Evolutionary conservation across 2,113 vertebrate genomes (phyloP), one percentile per base, ranked within the genome.

Genomic region (Dipodomys merriami): DNA sequence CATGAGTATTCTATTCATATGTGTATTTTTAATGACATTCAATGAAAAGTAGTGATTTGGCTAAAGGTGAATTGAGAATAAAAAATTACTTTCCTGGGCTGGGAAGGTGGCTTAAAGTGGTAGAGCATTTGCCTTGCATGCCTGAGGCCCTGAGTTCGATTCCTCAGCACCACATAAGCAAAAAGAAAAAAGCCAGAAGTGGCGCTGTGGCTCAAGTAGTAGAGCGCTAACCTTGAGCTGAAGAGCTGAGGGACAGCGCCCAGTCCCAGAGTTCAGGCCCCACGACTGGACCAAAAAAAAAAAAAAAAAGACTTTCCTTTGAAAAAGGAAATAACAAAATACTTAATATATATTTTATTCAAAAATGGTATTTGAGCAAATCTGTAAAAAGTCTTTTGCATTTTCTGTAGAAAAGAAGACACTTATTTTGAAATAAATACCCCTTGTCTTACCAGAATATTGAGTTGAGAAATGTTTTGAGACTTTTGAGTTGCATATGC

Each of bases 261-360:
- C 49, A 49, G 49, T 7, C 49, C 49, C 49, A 10, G 49, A 49
- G 49, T 49, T 12, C 49, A 49, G 2, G 49, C 49, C 49, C 7
- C 49, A 49, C 1, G 49, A 49, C 49, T 49, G 49, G 49, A 8
- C 49, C 7, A 49, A 49, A 49, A 49, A 49, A 49, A 49, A 10
- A 49, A 49, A 49, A 49, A 88, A 27, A 83, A 83, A 16, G 76
- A 33, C 3, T 35, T 93, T 25, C 80, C 64, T 19, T 67, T 85
- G 39, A 94, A 30, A 68, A 82, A 77, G 72, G 11, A 93, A 88
- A 68, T 82, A 77, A 89, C 84, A 25, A 72, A 4, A 25, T 72
- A 92, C 8, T 92, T 16, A 39, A 49, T 20, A 23, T 90, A 74
- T 7, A 11, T 39, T 93, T 80, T 39, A 39, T 39, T 39, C 35